These are phyloP conservation scores for Petrophora chlorosata DNA, from an alignment of 2,888 invertebrate species.

Conservation along the genomic window DNA sequence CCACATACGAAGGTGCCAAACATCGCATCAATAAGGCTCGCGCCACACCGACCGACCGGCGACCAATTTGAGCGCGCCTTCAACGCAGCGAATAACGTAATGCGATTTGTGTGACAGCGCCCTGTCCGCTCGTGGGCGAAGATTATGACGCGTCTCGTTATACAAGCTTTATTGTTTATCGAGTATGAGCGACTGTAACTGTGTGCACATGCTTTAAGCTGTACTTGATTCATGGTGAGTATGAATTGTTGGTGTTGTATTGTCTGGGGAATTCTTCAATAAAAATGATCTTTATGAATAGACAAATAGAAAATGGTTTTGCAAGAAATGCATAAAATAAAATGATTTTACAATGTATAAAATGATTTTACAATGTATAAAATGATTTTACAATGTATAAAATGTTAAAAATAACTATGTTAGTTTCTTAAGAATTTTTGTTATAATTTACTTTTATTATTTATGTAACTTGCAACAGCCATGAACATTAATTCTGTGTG, in stretches of 20 bases:
- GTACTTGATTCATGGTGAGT: constrained; percentile 30
- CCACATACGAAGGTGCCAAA: constrained; percentile 23
- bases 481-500: no score
- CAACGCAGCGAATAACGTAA: constrained; percentile 62
- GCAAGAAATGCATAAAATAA: neutral
- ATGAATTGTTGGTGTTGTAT: constrained; percentile 21
- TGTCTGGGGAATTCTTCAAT: constrained; percentile 7
- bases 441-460: no score
- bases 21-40: constrained; percentile 37
- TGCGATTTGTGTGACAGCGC: constrained; percentile 70
- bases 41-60: constrained; percentile 34
- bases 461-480: no score
- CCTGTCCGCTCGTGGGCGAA: constrained; percentile 52
- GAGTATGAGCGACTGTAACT: constrained; percentile 34
- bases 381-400: neutral
- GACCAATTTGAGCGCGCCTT: constrained; percentile 46
- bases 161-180: constrained; percentile 68
- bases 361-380: neutral
- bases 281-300: no score
- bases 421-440: no score
- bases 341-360: neutral
- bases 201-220: constrained; percentile 36
- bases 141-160: constrained; percentile 75
- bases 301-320: neutral
- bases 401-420: no score